These are phyloP conservation scores for Leptinotarsa haldemani DNA, from an alignment of 2,888 invertebrate species.

Conservation along the genomic window DNA sequence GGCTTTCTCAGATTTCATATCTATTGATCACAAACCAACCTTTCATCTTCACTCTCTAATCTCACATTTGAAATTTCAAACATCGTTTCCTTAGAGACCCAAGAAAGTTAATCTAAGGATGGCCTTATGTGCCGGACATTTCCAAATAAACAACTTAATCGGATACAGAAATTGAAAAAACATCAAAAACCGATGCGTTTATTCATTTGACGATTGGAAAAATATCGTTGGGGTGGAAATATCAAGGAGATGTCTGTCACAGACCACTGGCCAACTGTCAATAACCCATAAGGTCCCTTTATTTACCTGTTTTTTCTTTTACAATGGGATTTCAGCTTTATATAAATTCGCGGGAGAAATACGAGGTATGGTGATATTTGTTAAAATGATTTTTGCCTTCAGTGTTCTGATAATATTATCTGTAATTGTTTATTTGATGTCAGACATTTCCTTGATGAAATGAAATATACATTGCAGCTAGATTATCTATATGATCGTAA, in stretches of 20 bases:
- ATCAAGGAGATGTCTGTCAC: constrained; percentile 56
- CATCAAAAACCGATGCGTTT: constrained; percentile 58
- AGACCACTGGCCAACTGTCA: constrained; percentile 60
- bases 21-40: constrained; percentile 8
- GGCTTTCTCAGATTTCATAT: constrained; percentile 5
- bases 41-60: constrained; percentile 2
- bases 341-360: constrained; percentile 24
- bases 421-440: no score
- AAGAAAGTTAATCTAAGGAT: constrained; percentile 39
- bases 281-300: constrained; percentile 47
- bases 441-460: no score
- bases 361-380: no score
- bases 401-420: no score
- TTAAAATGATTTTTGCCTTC: no score
- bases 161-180: constrained; percentile 62
- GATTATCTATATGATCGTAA: no score
- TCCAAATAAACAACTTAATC: constrained; percentile 62
- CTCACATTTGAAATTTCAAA: neutral
- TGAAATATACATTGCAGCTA: no score
- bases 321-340: constrained; percentile 3
- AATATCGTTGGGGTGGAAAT: constrained; percentile 53
- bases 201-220: constrained; percentile 58
- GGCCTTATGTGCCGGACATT: constrained; percentile 56
- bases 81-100: constrained; percentile 2
- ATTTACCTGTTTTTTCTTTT: constrained; percentile 30